Percentiles rank a stretch among this genome's conserved stretches.
These are phyloP conservation scores for Bothrops alternatus DNA, from an alignment of 2,797 vertebrate genomes.

Conservation along the genomic window DNA sequence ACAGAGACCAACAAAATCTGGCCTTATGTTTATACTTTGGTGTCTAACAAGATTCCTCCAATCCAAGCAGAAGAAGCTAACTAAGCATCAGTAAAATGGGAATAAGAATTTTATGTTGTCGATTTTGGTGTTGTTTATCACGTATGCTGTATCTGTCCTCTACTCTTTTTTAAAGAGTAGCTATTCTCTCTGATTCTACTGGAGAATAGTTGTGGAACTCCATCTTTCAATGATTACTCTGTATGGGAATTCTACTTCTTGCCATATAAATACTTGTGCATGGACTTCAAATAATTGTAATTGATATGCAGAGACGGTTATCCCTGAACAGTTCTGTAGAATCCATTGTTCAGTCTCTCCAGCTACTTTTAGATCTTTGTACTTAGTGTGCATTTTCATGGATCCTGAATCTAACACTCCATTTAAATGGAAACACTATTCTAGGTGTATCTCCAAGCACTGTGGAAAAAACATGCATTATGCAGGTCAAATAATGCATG, in stretches of 20 bases:
- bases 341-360: conserved; percentile 9
- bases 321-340: conserved; percentile 23
- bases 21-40: conserved; percentile 89
- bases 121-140: conserved; percentile 25
- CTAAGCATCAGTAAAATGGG: conserved; percentile 48
- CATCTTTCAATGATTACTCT: background rate
- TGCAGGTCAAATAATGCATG: background rate
- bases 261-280: conserved; percentile 33
- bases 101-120: conserved; percentile 18
- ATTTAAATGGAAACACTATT: conserved; percentile 27
- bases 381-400: background rate
- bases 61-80: conserved; percentile 68
- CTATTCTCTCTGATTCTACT: conserved; percentile 37
- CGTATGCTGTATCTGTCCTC: conserved; percentile 37
- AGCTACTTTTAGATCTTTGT: background rate
- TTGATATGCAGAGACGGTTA: conserved; percentile 16
- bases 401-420: conserved; percentile 13
- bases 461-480: rapidly evolving
- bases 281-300: background rate
- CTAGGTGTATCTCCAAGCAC: conserved; percentile 25
- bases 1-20: conserved; percentile 95
- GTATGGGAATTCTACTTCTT: background rate
- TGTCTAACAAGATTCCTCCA: conserved; percentile 81
- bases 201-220: conserved; percentile 23
- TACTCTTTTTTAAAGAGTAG: conserved; percentile 34